Evolutionary conservation across 2,797 vertebrate species (phyloP).

Genomic region (Odontamblyopus rebecca): DNA sequence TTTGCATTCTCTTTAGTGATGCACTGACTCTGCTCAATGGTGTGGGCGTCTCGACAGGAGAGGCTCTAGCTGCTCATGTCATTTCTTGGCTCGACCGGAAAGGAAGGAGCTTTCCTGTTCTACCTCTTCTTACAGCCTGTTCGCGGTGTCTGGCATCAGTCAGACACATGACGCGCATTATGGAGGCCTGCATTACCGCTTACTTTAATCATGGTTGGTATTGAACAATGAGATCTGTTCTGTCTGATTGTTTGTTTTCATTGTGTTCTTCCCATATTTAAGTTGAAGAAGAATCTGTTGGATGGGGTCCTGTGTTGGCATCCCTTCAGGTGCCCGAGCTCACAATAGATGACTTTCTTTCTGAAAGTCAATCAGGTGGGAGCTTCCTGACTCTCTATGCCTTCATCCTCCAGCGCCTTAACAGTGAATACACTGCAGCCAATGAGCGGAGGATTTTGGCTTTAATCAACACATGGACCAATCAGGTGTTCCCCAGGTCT

Average conservation of each 20-base stretch:
- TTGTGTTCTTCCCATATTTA: slow-evolving; percentile 9
- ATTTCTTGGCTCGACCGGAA: slow-evolving; percentile 85
- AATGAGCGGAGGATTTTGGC: slow-evolving; percentile 89
- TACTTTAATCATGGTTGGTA: slow-evolving; percentile 86
- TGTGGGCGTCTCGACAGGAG: slow-evolving; percentile 84
- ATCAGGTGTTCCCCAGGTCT: slow-evolving; percentile 85
- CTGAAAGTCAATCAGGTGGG: slow-evolving; percentile 89
- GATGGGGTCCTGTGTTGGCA: slow-evolving; percentile 93
- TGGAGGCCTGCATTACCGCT: slow-evolving; percentile 90
- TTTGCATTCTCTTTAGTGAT: slow-evolving; percentile 89
- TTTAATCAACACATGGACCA: slow-evolving; percentile 90
- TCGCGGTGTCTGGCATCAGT: slow-evolving; percentile 93
- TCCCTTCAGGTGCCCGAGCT: slow-evolving; percentile 97
- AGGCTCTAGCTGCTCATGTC: slow-evolving; percentile 83
- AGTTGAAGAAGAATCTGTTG: slow-evolving; percentile 78
- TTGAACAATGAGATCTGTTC: neutral
- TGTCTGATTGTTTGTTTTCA: neutral
- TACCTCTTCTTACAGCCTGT: slow-evolving; percentile 91
- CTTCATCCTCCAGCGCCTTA: slow-evolving; percentile 91
- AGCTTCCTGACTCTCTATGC: slow-evolving; percentile 94
- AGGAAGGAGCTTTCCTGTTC: slow-evolving; percentile 82
- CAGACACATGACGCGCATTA: slow-evolving; percentile 91
- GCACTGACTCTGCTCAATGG: slow-evolving; percentile 88
- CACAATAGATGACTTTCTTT: slow-evolving; percentile 92
- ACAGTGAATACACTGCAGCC: slow-evolving; percentile 85